phyloP scores from a whole-genome alignment of 2,888 invertebrate species.

The Balanococcus diminutus region DNA sequence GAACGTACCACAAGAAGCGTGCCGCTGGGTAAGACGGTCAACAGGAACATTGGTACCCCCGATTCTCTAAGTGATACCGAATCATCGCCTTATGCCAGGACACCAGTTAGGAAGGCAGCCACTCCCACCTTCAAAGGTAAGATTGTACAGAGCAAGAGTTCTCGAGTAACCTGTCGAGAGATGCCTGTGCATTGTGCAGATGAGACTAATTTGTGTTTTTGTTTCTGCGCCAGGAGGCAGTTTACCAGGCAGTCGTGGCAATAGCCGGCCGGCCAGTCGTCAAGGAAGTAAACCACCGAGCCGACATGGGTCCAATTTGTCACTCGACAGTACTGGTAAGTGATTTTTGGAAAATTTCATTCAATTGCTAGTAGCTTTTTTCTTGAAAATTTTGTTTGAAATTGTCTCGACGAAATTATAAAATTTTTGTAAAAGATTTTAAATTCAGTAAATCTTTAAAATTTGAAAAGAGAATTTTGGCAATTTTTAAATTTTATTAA shows the following conservation, averaged over 20 bases:
- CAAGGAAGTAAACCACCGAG: slow-evolving; percentile 91
- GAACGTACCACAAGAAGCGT: slow-evolving; percentile 90
- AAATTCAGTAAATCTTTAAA: no score
- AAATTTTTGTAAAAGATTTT: no score
- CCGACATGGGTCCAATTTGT: slow-evolving; percentile 89
- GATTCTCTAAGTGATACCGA: slow-evolving; percentile 89
- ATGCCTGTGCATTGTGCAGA: neutral
- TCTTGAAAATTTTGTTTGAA: no score
- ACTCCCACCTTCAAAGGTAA: slow-evolving; percentile 51
- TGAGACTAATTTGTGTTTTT: neutral
- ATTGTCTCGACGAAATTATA: no score
- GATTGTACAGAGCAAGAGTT: neutral
- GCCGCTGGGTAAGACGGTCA: slow-evolving; percentile 74
- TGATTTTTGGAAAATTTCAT: no score
- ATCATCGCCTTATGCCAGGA: slow-evolving; percentile 72
- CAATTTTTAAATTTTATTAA: no score
- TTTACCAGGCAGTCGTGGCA: slow-evolving; percentile 75
- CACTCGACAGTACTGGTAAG: slow-evolving; percentile 84
- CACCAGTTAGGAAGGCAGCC: slow-evolving; percentile 62
- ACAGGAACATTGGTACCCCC: slow-evolving; percentile 83
- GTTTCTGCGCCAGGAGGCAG: slow-evolving; percentile 61
- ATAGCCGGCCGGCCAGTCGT: slow-evolving; percentile 83
- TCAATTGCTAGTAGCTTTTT: no score
- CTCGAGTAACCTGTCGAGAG: slow-evolving; percentile 66
- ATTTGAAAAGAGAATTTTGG: no score